Evolutionary conservation across 2,888 invertebrate species (phyloP).

Genomic region (Colostygia pectinataria): DNA sequence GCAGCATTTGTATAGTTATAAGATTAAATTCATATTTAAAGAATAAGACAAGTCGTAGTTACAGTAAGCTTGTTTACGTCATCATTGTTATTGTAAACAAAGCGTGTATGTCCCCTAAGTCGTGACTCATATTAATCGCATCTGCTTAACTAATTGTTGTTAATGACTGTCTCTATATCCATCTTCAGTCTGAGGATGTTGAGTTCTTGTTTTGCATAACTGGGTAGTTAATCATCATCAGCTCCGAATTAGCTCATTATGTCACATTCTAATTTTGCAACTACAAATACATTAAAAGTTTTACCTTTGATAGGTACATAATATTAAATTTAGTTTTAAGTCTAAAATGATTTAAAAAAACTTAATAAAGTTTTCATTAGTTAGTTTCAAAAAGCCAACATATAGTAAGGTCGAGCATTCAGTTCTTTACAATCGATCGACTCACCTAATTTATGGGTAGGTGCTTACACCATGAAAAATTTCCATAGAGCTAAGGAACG

Average conservation of each 20-base stretch:
- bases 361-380: too few relatives aligned
- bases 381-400: too few relatives aligned
- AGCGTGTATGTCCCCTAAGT: constrained; percentile 43
- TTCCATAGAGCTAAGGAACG: constrained; percentile 49
- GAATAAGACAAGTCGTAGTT: constrained; percentile 14
- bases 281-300: not conserved
- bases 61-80: constrained; percentile 46
- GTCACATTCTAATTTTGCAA: not conserved
- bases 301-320: too few relatives aligned
- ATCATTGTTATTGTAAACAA: constrained; percentile 69
- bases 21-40: constrained; percentile 18
- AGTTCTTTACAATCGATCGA: constrained; percentile 39
- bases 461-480: constrained; percentile 39
- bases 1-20: too few relatives aligned
- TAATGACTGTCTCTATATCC: constrained; percentile 39
- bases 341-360: too few relatives aligned
- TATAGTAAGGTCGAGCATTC: constrained; percentile 22
- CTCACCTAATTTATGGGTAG: constrained; percentile 37
- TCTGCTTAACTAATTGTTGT: constrained; percentile 44
- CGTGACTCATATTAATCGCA: constrained; percentile 50
- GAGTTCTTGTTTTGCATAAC: constrained; percentile 29
- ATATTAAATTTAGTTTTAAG: too few relatives aligned
- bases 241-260: constrained; percentile 14
- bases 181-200: constrained; percentile 41
- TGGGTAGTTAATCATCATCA: constrained; percentile 26